These are phyloP conservation scores for Phlogophora meticulosa DNA, from an alignment of 2,888 invertebrate species.

Conservation along the genomic window DNA sequence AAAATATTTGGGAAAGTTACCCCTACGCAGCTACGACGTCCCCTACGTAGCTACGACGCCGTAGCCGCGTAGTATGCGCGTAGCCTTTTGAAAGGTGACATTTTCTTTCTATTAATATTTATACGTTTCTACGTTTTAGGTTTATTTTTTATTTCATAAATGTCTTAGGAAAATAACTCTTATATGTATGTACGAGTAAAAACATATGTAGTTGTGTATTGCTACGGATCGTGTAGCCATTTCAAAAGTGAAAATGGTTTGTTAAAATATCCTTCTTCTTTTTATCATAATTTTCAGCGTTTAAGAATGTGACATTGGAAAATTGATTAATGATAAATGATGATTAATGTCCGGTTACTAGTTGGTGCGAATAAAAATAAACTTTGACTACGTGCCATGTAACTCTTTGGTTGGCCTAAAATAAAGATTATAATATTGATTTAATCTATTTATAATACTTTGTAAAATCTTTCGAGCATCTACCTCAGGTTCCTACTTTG, in stretches of 20 bases:
- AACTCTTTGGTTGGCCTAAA: not conserved
- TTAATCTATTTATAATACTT: slow-evolving; percentile 26
- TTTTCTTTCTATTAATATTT: not conserved
- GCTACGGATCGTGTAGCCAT: no score
- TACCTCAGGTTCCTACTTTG: not conserved
- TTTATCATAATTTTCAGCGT: no score
- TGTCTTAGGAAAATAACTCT: no score
- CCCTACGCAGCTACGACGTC: slow-evolving; percentile 33
- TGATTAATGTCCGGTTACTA: no score
- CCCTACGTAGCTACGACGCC: slow-evolving; percentile 33
- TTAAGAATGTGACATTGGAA: no score
- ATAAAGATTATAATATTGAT: slow-evolving; percentile 25
- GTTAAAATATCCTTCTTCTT: no score
- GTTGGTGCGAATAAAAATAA: not conserved
- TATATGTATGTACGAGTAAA: no score
- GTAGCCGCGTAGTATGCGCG: slow-evolving; percentile 29
- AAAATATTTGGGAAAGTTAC: slow-evolving; percentile 8
- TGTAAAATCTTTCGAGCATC: slow-evolving; percentile 12
- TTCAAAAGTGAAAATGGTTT: no score
- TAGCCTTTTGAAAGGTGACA: slow-evolving; percentile 5
- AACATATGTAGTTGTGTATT: no score
- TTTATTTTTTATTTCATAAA: not conserved
- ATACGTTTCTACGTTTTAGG: not conserved
- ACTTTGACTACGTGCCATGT: not conserved
- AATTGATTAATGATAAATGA: no score